Conservation (phyloP, 2,888 invertebrate species). For the Abrostola tripartita region DNA sequence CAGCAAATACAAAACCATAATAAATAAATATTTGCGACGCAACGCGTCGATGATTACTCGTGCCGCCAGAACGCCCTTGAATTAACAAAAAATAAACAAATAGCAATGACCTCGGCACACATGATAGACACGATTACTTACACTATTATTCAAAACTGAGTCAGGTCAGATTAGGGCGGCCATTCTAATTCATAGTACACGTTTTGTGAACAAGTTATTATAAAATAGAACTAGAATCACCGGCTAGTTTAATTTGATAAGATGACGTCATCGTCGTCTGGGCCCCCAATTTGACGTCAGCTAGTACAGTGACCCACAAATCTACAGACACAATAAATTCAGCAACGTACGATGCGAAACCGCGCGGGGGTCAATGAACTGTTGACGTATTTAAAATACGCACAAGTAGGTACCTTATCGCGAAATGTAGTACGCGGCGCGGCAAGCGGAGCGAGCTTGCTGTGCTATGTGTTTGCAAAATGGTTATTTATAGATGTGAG, state of each 20-base stretch:
- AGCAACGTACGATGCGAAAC: conserved; percentile 83
- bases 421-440: conserved; percentile 81
- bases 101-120: conserved; percentile 85
- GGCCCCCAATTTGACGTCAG: conserved; percentile 84
- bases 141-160: conserved; percentile 71
- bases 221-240: conserved; percentile 82
- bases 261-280: conserved; percentile 83
- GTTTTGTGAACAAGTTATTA: conserved; percentile 78
- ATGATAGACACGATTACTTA: conserved; percentile 77
- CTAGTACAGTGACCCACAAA: conserved; percentile 86
- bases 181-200: conserved; percentile 78
- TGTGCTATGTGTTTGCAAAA: conserved; percentile 82
- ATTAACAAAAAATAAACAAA: conserved; percentile 83
- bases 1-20: conserved; percentile 39
- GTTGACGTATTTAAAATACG: conserved; percentile 87
- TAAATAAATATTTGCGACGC: conserved; percentile 48
- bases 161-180: conserved; percentile 84
- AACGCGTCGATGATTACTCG: conserved; percentile 50
- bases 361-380: conserved; percentile 84
- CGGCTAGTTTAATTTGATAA: conserved; percentile 78
- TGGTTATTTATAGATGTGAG: conserved; percentile 82
- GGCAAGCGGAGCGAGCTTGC: conserved; percentile 75
- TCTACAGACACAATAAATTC: conserved; percentile 88
- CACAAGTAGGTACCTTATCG: conserved; percentile 84
- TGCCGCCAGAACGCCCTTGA: conserved; percentile 77